Percentiles rank a stretch among this genome's conserved stretches.
Evolutionary conservation across 2,113 vertebrate genomes (phyloP).

Genomic region (Eidolon helvum): DNA sequence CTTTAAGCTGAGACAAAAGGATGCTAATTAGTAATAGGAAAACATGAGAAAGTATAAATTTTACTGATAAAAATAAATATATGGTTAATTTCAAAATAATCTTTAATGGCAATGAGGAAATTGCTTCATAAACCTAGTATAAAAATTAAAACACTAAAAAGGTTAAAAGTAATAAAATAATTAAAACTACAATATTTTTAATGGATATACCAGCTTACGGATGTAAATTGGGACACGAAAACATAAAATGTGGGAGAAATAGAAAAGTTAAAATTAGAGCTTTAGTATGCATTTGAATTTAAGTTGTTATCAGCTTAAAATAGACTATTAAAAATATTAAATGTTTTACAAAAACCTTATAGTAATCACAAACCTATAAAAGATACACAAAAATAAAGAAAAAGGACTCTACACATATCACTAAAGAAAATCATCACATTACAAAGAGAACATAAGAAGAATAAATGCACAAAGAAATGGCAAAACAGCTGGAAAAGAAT

Average conservation of each 20-base stretch:
- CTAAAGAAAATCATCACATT: not conserved
- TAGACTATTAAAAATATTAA: not conserved
- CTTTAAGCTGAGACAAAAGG: not conserved
- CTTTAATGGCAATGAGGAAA: not conserved
- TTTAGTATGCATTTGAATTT: not conserved
- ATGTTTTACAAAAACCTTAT: not conserved
- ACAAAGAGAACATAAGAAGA: not conserved
- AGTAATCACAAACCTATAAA: not conserved
- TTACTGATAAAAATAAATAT: not conserved
- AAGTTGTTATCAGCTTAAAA: not conserved
- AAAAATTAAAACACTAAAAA: not conserved
- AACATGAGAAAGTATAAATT: not conserved
- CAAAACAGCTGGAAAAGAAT: not conserved
- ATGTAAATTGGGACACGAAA: not conserved
- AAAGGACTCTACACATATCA: not conserved
- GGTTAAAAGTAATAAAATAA: not conserved
- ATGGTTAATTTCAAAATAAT: not conserved
- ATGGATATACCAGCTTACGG: not conserved
- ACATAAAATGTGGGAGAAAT: not conserved
- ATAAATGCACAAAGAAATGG: not conserved
- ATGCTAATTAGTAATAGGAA: not conserved
- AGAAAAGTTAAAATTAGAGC: not conserved
- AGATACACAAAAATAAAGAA: not conserved
- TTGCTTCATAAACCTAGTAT: not conserved
- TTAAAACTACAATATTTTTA: not conserved